phyloP scores from a whole-genome alignment of 2,113 vertebrate genomes.

The Seriola aureovittata region DNA sequence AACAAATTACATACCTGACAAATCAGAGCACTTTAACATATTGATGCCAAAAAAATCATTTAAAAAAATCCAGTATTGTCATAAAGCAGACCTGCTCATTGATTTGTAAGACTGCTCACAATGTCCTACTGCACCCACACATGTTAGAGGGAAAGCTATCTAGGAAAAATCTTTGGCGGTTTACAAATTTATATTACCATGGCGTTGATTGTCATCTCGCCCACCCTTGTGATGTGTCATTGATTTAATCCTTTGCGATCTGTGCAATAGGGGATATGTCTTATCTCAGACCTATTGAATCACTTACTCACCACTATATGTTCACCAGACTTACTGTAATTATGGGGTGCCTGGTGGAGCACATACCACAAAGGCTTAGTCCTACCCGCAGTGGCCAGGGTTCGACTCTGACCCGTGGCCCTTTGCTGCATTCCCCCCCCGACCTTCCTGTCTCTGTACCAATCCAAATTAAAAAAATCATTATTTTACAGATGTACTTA shows the following conservation, averaged over 20 bases:
- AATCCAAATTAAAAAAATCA: too few relatives aligned
- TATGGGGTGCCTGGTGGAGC: too few relatives aligned
- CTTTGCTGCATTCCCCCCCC: too few relatives aligned
- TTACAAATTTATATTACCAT: background rate
- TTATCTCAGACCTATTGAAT: background rate
- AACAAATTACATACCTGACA: background rate
- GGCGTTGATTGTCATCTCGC: background rate
- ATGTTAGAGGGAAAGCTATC: background rate
- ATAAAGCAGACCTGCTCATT: background rate
- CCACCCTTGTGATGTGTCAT: background rate
- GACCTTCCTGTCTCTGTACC: too few relatives aligned
- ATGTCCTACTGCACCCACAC: background rate
- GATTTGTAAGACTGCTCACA: slow-evolving; percentile 6
- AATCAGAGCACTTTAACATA: background rate
- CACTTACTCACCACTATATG: background rate
- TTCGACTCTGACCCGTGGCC: too few relatives aligned
- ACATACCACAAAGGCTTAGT: too few relatives aligned
- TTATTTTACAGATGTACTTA: background rate
- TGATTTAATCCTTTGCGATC: background rate
- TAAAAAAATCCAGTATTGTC: background rate
- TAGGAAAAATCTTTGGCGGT: background rate
- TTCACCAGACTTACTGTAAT: background rate
- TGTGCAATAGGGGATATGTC: background rate
- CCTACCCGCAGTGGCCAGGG: too few relatives aligned
- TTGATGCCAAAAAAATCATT: background rate